Base-by-base conservation (phyloP, 2,113 vertebrate genomes). In the Scopus umbretta region DNA sequence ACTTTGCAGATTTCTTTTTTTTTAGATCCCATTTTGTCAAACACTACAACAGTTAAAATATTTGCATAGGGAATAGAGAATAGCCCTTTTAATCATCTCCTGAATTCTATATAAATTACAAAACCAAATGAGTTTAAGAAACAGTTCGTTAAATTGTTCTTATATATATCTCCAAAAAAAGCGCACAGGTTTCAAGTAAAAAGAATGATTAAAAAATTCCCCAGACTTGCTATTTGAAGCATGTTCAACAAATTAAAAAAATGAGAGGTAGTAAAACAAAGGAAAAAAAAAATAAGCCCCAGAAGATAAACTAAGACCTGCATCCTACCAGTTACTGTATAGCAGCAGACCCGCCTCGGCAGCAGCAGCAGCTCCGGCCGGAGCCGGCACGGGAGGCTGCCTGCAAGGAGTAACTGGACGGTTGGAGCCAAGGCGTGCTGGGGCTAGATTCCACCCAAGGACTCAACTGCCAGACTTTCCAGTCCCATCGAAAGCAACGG, bases 11-110 rank as follows among this genome's bases (percentile, higher is more conserved):
- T 96, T 94, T n/a, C n/a, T n/a, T 80, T 92, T 96, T 92, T 92
- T 97, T 97, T 95, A 98, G 98, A 98, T 97, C 96, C 96, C 97
- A 98, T 98, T 97, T 98, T 98, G 97, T 98, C 97, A 98, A 98
- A 98, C 97, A 98, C 97, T 97, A 98, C 97, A 98, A 98, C 98
- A 98, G 97, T 98, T 98, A 98, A 98, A 98, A 98, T 98, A 98
- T 98, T 98, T 98, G 98, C 98, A 98, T 98, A 98, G 98, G 98
- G 98, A 98, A 97, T 98, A 98, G 98, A 97, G 97, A 98, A 98
- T 98, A 98, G 98, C 98, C 98, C 98, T 98, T 98, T 98, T 97
- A 97, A 97, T 98, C 91, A 90, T 98, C 97, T 98, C 98, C 98
- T 98, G 98, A 98, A 98, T 98, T 98, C 98, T 98, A 96, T 98